Percentiles rank a stretch among this genome's conserved stretches.
These are phyloP conservation scores for Rhamphomyia laevipes DNA, from an alignment of 2,888 invertebrate genomes.

Conservation along the genomic window DNA sequence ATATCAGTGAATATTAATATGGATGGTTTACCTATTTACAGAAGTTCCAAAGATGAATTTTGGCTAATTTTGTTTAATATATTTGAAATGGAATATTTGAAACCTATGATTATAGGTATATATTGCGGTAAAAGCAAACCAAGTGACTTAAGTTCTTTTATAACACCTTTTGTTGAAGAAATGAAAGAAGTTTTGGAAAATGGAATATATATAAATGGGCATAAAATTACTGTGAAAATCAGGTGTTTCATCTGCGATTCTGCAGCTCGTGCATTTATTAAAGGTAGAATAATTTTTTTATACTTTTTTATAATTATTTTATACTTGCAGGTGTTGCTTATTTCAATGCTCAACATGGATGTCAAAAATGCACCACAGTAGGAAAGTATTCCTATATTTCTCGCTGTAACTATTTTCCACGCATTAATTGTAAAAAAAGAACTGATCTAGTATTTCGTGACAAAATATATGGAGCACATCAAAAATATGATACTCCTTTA, in stretches of 20 bases:
- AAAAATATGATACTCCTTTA: slow-evolving; percentile 1
- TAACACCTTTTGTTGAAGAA: too few relatives aligned
- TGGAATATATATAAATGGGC: too few relatives aligned
- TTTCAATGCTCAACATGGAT: not conserved
- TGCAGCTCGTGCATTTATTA: not conserved
- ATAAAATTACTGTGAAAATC: too few relatives aligned
- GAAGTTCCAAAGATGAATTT: not conserved
- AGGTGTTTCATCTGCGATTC: too few relatives aligned
- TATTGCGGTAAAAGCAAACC: not conserved
- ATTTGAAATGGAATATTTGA: not conserved
- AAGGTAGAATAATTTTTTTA: not conserved
- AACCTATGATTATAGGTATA: not conserved
- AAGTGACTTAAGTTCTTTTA: too few relatives aligned
- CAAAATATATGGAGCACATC: slow-evolving; percentile 7
- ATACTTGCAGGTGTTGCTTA: not conserved
- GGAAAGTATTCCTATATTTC: not conserved
- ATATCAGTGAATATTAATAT: not conserved
- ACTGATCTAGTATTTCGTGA: slow-evolving; percentile 15
- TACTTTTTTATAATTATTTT: too few relatives aligned
- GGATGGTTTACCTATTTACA: not conserved
- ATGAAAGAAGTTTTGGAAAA: too few relatives aligned
- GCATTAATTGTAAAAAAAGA: slow-evolving; percentile 10
- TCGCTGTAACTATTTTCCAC: slow-evolving; percentile 1
- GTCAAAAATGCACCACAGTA: not conserved
- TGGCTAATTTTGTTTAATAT: not conserved